Evolutionary conservation across 1,140 invertebrate genomes (phyloP), one percentile per base, ranked within the genome.

Genomic region (Caenorhabditis tropicalis): DNA sequence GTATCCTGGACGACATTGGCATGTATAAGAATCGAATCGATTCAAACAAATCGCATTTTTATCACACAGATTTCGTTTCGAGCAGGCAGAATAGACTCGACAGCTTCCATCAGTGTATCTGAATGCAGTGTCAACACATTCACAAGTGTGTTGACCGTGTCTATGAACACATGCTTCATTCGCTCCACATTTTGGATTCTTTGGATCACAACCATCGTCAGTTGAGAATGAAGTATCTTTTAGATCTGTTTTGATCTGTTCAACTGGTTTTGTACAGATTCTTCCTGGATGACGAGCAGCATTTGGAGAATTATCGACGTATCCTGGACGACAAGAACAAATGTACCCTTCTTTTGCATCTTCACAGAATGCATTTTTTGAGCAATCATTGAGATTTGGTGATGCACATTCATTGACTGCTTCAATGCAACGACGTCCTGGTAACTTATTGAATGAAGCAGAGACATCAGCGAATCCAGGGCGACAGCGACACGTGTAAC

Each of bases 341-440:
- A 83, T 89, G 83, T 89, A 89, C 29, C 88, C 86, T 82, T 91
- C 89, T 65, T 91, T 91, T 0, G 94, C 94, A 91, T 99, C 99
- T 39, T 94, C 94, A 92, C 97, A 99, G 1, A 92, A 93, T 0
- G 93, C 96, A 74, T 95, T 93, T 12, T 94, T 93, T 87, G 96
- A 95, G 89, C 97, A 99, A 91, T 99, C 97, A 90, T 99, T 95
- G 12, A 96, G 91, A 74, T 96, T 95, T 10, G 93, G 90, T 0
- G 94, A 94, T 0, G 94, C 93, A 88, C 96, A 98, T 91, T 98
- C 96, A 89, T 98, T 95, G 79, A 98, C 91, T 92, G 98, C 96
- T 83, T 91, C 89, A 27, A 91, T 89, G 79, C 90, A 91, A 58
- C 79, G 58, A 49, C 90, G 79, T 12, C 90, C 83, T 5, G 90